Evolutionary conservation across 2,888 invertebrate genomes (phyloP), one percentile per base, ranked within the genome.

Genomic region (Caenorhabditis panamensis): DNA sequence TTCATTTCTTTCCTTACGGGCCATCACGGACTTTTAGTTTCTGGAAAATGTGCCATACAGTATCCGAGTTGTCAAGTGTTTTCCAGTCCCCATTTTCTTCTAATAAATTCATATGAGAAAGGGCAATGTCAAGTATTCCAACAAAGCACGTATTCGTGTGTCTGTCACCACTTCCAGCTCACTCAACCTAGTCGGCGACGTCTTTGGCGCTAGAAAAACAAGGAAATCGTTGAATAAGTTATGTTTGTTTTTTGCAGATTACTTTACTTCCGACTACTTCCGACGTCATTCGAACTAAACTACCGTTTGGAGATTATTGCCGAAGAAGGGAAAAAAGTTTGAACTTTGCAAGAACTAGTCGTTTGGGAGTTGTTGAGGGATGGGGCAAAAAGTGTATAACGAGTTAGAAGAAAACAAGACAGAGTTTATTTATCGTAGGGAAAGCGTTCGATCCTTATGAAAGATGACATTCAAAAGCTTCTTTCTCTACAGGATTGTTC

Each of bases 171-270:
- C 41, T 41, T 6, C 41, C 41, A 41, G 41, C 41, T 41, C 41
- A 51, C 37, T 59, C 11, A 44, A 9, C 41, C 16, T 44, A 1
- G 47, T n/a, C 37, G 26, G 28, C 58, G 67, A 58, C 58, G 22
- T 31, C 56, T 47, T 58, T n/a, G 47, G 20, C 13, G 16, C 37
- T 28, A 37, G 8, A 31, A 62, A 54, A 71, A 71, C 71, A 71
- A 63, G 54, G 20, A 71, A 44, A 54, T 13, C 54, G 44, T 56
- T 71, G 62, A 71, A 71, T 71, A 71, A 62, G 41, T 71, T 44
- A 71, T 63, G 26, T 44, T 24, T 56, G 44, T 71, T 63, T 59
- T 31, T 59, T 51, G 51, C 51, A 51, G 51, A 51, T 51, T 49
- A 59, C 49, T 28, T 4, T 20, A 67, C 44, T 26, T 18, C 20